Conservation (phyloP, 2,797 vertebrate species). For the Hemibagrus guttatus region DNA sequence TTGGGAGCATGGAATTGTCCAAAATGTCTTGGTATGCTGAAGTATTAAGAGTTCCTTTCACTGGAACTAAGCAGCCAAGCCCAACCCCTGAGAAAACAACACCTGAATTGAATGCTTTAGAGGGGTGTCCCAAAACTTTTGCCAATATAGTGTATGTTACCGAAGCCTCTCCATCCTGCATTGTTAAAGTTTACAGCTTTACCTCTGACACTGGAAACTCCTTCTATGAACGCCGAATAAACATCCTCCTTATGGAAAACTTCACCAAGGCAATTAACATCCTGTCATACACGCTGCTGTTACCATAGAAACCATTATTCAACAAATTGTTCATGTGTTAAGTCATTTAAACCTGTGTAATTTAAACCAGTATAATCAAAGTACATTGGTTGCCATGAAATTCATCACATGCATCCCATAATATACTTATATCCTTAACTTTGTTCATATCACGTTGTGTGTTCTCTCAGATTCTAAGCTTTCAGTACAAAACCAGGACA, state of each 20-base stretch:
- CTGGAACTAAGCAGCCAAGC: no score
- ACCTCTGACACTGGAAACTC: neutral
- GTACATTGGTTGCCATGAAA: neutral
- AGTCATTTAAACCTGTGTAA: neutral
- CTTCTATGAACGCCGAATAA: neutral
- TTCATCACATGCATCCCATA: neutral
- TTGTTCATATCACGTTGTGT: neutral
- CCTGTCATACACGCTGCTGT: neutral
- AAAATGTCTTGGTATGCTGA: no score
- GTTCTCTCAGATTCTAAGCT: neutral
- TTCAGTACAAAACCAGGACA: neutral
- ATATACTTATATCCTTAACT: neutral
- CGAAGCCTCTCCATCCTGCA: neutral
- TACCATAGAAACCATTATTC: neutral
- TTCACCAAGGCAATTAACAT: neutral
- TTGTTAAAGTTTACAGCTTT: neutral
- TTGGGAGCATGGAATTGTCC: no score
- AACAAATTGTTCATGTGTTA: neutral
- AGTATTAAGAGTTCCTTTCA: no score
- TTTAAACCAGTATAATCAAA: neutral
- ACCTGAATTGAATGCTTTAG: no score
- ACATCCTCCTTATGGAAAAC: neutral
- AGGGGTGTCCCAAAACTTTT: no score
- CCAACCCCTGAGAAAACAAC: no score
- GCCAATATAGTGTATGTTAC: neutral